phyloP scores from a whole-genome alignment of 2,888 invertebrate species.

The Capitulum mitella region DNA sequence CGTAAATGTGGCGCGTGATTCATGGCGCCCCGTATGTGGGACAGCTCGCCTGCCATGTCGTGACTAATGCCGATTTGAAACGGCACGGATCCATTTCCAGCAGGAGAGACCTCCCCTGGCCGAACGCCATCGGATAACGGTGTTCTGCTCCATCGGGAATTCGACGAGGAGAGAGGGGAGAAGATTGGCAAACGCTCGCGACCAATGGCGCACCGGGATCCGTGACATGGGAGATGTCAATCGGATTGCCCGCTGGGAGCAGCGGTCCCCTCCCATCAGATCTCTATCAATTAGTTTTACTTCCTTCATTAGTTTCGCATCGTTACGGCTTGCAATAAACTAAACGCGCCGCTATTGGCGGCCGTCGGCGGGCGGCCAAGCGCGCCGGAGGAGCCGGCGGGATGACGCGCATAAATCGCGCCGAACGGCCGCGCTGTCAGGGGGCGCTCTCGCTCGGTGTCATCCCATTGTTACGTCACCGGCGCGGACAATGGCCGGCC shows the following conservation, averaged over 20 bases:
- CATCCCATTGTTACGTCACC: constrained; percentile 16
- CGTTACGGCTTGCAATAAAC: constrained; percentile 23
- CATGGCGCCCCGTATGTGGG: no score
- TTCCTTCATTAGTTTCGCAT: constrained; percentile 20
- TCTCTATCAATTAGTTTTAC: neutral
- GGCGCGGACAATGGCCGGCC: neutral
- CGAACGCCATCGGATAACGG: neutral
- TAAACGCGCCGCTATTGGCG: neutral
- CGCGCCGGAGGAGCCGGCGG: neutral
- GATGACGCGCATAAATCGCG: neutral
- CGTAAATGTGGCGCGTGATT: no score
- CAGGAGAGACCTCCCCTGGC: neutral
- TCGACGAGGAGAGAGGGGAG: neutral
- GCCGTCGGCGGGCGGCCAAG: neutral
- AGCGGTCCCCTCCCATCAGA: neutral
- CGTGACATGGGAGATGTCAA: constrained; percentile 11
- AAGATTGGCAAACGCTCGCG: neutral
- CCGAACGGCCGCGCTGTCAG: neutral
- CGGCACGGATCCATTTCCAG: neutral
- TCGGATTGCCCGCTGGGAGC: neutral
- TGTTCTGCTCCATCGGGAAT: neutral
- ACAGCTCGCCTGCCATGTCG: no score
- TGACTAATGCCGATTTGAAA: neutral
- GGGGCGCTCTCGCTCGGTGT: neutral
- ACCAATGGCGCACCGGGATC: neutral